Evolutionary conservation across 2,888 invertebrate species (phyloP).

Genomic region (Hypercompe scribonia): DNA sequence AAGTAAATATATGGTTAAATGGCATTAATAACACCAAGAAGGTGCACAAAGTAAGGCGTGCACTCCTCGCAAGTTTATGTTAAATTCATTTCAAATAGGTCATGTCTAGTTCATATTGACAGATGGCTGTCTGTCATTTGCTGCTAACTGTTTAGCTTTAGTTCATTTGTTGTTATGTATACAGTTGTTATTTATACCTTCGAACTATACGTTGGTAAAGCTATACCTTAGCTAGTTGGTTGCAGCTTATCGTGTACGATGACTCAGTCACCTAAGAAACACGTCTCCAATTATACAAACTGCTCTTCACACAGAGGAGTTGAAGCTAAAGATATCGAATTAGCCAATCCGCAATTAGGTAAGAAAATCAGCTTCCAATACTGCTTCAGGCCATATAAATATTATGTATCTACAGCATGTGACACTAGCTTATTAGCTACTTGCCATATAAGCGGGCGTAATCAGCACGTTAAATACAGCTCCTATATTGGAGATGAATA

Average conservation of each 20-base stretch:
- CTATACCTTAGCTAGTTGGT: background rate
- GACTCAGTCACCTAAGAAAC: slow-evolving; percentile 51
- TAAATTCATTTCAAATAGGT: background rate
- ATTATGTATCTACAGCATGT: no score
- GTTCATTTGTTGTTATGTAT: background rate
- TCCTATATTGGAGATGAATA: background rate
- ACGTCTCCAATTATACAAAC: slow-evolving; percentile 44
- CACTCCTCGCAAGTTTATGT: background rate
- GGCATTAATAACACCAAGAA: background rate
- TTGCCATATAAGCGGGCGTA: background rate
- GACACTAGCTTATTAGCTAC: no score
- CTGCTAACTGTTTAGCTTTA: background rate
- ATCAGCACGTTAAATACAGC: background rate
- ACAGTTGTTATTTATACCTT: no score
- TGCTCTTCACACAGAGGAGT: slow-evolving; percentile 60
- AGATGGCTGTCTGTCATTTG: background rate
- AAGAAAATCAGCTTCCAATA: background rate
- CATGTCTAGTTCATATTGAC: background rate
- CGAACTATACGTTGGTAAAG: no score
- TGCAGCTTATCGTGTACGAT: slow-evolving; percentile 15
- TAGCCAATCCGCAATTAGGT: slow-evolving; percentile 40
- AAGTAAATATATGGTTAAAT: no score
- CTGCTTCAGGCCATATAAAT: no score
- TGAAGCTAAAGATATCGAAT: slow-evolving; percentile 59
- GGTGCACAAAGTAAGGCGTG: background rate